phyloP scores from a whole-genome alignment of 1,140 invertebrate species.

The Zaprionus tsacasi region DNA sequence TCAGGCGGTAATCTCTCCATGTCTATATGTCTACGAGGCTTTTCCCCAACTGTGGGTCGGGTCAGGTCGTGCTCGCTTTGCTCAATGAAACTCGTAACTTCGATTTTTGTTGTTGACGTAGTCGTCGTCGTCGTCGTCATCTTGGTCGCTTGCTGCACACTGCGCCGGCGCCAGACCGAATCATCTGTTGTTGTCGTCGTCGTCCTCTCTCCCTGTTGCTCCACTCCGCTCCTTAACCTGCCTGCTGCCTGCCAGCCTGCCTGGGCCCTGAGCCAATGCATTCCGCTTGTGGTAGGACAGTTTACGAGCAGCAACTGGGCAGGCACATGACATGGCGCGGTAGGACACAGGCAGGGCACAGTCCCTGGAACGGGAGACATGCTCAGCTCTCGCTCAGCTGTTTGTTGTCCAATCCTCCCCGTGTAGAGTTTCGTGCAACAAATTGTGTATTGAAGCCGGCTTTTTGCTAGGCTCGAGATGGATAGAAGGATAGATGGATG shows the following conservation, averaged over 20 bases:
- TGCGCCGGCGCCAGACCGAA: conserved; percentile 57
- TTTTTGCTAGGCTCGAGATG: conserved; percentile 35
- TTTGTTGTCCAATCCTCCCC: conserved; percentile 40
- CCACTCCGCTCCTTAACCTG: neutral
- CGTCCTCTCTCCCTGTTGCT: conserved; percentile 39
- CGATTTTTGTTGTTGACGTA: conserved; percentile 64
- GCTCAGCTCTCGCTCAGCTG: conserved; percentile 57
- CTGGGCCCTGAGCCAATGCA: conserved; percentile 68
- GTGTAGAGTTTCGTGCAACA: conserved; percentile 68
- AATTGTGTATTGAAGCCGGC: conserved; percentile 63
- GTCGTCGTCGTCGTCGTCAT: conserved; percentile 49
- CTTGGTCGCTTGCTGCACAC: conserved; percentile 18
- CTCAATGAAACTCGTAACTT: conserved; percentile 78
- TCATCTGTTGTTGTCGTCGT: conserved; percentile 71
- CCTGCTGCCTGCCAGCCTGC: conserved; percentile 7
- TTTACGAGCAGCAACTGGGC: conserved; percentile 30
- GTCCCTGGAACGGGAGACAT: conserved; percentile 9
- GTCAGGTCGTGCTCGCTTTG: conserved; percentile 37
- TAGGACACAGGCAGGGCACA: neutral
- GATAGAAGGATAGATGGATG: no score
- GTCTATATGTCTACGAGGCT: conserved; percentile 24
- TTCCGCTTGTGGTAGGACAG: conserved; percentile 79
- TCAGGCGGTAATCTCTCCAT: conserved; percentile 69
- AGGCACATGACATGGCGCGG: neutral
- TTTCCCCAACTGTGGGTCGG: conserved; percentile 61